Conservation (phyloP, 2,888 invertebrate genomes). For the Morpho deidamia region DNA sequence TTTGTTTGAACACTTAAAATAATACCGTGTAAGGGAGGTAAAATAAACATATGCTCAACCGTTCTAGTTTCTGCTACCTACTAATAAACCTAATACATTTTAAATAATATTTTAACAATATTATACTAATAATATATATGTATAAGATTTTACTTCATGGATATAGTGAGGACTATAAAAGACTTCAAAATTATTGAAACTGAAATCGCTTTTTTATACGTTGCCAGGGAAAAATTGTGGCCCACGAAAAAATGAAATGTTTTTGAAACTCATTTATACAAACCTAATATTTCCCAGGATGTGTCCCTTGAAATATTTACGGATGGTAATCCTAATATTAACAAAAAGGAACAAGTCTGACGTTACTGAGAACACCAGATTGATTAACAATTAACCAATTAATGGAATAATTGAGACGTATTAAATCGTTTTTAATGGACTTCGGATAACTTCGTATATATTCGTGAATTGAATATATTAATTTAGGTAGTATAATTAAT, state of each 20-base stretch:
- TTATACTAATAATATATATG: too few species aligned
- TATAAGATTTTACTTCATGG: too few species aligned
- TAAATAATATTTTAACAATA: too few species aligned
- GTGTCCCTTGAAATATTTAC: background rate
- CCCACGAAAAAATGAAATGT: background rate
- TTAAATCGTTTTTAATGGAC: conserved; percentile 10
- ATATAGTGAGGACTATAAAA: too few species aligned
- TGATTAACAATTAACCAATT: conserved; percentile 14
- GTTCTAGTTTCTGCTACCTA: too few species aligned
- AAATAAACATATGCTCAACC: too few species aligned
- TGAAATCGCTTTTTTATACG: too few species aligned
- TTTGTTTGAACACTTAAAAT: too few species aligned
- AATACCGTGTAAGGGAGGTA: too few species aligned
- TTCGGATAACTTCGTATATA: conserved; percentile 3
- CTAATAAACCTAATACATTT: too few species aligned
- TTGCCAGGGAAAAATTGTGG: too few species aligned
- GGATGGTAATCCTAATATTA: background rate
- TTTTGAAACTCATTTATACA: background rate
- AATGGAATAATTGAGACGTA: conserved; percentile 10
- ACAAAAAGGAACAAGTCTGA: conserved; percentile 5
- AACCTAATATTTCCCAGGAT: background rate
- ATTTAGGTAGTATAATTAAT: background rate
- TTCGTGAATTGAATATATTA: conserved; percentile 8
- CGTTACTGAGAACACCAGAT: conserved; percentile 6
- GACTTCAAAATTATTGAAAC: too few species aligned